These are phyloP conservation scores for Microctenopoma lineatum DNA, from an alignment of 2,797 vertebrate species.

Conservation along the genomic window DNA sequence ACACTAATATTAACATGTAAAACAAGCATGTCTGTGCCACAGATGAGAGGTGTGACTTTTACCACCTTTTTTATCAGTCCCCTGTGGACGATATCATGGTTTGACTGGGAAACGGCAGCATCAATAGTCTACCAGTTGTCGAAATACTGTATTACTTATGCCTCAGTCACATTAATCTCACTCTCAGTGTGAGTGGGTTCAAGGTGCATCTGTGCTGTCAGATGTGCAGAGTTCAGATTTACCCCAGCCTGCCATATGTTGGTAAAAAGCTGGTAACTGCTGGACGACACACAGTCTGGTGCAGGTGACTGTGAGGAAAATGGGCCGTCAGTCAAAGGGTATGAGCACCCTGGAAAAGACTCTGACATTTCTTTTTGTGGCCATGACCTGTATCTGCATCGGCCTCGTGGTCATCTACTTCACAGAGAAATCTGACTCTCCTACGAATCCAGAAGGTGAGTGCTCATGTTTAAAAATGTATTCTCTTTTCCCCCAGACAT, in stretches of 20 bases:
- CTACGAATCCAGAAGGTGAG: constrained; percentile 67
- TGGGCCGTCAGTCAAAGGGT: constrained; percentile 37
- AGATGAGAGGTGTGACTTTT: constrained; percentile 7
- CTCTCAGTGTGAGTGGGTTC: constrained; percentile 31
- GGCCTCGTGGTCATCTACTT: constrained; percentile 75
- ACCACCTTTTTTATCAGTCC: constrained; percentile 4
- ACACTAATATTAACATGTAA: neutral
- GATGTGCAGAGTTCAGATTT: constrained; percentile 63
- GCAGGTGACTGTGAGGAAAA: constrained; percentile 12
- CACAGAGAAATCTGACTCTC: constrained; percentile 30
- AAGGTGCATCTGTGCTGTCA: constrained; percentile 64
- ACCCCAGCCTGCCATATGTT: constrained; percentile 14
- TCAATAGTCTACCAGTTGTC: constrained; percentile 30
- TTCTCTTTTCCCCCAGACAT: neutral
- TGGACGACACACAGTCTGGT: constrained; percentile 12
- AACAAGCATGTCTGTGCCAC: neutral
- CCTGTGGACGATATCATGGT: constrained; percentile 15
- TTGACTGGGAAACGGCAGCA: neutral
- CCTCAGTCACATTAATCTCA: constrained; percentile 8
- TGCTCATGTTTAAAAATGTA: neutral
- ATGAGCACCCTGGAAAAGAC: constrained; percentile 75
- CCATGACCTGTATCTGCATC: constrained; percentile 72
- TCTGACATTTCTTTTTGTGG: constrained; percentile 80
- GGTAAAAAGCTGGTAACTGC: constrained; percentile 11
- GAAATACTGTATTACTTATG: constrained; percentile 38